Evolutionary conservation across 2,888 invertebrate genomes (phyloP), one percentile per base, ranked within the genome.

Genomic region (Tenthredo livida): DNA sequence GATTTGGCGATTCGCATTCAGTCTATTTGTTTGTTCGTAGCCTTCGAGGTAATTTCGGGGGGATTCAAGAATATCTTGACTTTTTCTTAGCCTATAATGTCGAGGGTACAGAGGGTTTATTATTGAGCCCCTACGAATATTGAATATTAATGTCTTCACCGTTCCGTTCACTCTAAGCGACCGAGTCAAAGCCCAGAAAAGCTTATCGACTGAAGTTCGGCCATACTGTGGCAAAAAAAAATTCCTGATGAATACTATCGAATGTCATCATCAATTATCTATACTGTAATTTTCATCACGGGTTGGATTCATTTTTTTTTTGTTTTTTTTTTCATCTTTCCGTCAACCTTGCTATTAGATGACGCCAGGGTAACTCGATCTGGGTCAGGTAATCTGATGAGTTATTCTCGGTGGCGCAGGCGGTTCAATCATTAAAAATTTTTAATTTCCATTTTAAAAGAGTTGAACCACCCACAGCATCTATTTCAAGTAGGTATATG

Each of bases 71-170:
- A 80, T 61, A 2, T 29, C 80, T 58, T 21, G 80, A 61, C 80
- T 80, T 37, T 40, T 37, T 77, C 37, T 33, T 5, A 61, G 58
- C 40, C 80, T 40, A 40, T 80, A 80, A 80, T 37, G 61, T 40
- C 80, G 10, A 12, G n/a, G 40, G 58, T 37, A 21, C 10, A 29
- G 54, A 77, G 77, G 77, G 54, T 33, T 75, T 43, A 75, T 15
- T 33, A 77, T 54, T 12, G 54, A 77, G 54, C 77, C 15, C 77
- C 21, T 29, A 61, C 80, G 80, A 80, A 80, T 80, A 80, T 80
- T 80, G 80, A 80, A 80, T 80, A 80, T 61, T 61, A 80, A 80
- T 80, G 61, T 21, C 37, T 40, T 21, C 40, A 21, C 61, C 10
- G 58, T 80, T 80, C 43, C 33, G 37, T 61, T 25, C 40, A 80